Evolutionary conservation across 2,888 invertebrate species (phyloP), one percentile per base, ranked within the genome.

Genomic region (Nipponacmea schrenckii): DNA sequence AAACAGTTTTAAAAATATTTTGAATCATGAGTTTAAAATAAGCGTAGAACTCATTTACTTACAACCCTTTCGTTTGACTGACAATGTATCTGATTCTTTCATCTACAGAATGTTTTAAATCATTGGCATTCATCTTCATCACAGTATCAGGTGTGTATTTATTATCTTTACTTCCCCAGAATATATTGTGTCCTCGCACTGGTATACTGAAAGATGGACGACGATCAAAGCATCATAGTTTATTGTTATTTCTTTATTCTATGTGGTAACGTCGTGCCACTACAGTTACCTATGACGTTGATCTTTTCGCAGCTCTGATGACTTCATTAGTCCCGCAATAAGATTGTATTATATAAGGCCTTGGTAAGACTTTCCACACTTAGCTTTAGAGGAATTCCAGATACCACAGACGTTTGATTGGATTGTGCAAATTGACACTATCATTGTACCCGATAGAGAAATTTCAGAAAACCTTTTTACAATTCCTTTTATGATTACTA

Each of bases 171-270:
- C 46, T 72, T 7, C 68, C 74, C 74, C 74, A 74, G 63, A 74
- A 72, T 26, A 74, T 62, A 46, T 71, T 71, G 48, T 74, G 74
- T 8, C 72, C 74, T 56, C 74, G 31, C 0, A 74, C 71, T 45
- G 64, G 68, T 12, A 71, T 68, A 15, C 74, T 74, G 63, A 31
- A 69, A 39, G 24, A 24, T 20, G 10, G 8, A 39, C 4, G 39
- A 31, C 39, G 10, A 39, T 39, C 1, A 1, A 39, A 39, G 31
- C 31, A 31, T 31, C 2, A 3, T 31, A 31, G n/a, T n/a, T n/a
- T n/a, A n/a, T n/a, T n/a, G n/a, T n/a, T n/a, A 26, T 15, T 64
- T 27, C 39, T 2, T 2, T 24, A n/a, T 64, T 64, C 1, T 10
- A 31, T 2, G 27, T 0, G 39, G 10, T 31, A 27, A 14, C 8